Evolutionary conservation across 2,113 vertebrate species (phyloP).

Genomic region (Bubalus kerabau): DNA sequence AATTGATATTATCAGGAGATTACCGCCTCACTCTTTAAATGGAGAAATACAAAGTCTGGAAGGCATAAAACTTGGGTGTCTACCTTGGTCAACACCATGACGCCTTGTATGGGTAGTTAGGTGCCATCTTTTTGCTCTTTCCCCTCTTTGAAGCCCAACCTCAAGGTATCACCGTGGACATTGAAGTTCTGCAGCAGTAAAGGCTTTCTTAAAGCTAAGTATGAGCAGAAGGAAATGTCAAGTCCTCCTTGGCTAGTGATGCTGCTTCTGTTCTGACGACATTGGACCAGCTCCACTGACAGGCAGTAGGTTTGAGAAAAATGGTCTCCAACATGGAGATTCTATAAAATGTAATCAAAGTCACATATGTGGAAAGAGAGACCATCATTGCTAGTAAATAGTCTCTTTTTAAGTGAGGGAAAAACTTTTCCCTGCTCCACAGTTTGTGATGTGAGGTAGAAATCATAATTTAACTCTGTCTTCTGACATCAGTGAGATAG

Average conservation of each 20-base stretch:
- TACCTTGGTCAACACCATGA: background rate
- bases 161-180: background rate
- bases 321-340: background rate
- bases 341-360: background rate
- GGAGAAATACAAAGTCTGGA: background rate
- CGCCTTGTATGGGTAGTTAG: accelerated
- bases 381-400: background rate
- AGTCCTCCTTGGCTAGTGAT: background rate
- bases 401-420: background rate
- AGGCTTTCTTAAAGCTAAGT: background rate
- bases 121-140: background rate
- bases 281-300: too few relatives aligned
- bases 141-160: background rate
- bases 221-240: background rate
- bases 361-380: background rate
- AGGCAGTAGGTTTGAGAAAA: background rate
- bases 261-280: background rate
- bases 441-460: background rate
- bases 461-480: background rate
- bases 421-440: background rate
- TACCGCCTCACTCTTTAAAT: background rate
- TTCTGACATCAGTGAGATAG: background rate
- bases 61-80: background rate
- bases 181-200: background rate
- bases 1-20: background rate